phyloP scores from a whole-genome alignment of 1,140 invertebrate species.

The Philopotamus ludificatus region DNA sequence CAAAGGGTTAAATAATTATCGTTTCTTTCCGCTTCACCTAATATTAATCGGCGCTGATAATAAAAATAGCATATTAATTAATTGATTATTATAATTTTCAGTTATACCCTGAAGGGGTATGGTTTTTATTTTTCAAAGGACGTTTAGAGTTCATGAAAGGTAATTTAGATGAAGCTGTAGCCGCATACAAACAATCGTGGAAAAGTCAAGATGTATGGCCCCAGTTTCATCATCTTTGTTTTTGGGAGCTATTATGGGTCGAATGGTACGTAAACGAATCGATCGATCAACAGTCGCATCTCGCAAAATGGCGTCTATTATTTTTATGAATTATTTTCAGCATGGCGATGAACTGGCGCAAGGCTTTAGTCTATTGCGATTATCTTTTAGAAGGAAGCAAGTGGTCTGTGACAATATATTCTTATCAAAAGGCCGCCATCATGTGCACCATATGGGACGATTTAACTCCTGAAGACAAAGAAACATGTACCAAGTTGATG shows the following conservation, averaged over 20 bases:
- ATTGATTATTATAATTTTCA: too few species aligned
- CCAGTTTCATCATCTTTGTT: constrained; percentile 93
- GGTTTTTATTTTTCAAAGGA: constrained; percentile 91
- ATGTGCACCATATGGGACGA: constrained; percentile 69
- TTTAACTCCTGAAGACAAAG: constrained; percentile 54
- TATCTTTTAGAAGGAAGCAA: constrained; percentile 74
- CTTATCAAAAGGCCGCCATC: constrained; percentile 84
- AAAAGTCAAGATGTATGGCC: constrained; percentile 84
- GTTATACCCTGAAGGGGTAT: constrained; percentile 80
- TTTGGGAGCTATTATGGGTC: constrained; percentile 94
- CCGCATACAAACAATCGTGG: constrained; percentile 81
- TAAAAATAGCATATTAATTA: too few species aligned
- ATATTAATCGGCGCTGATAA: too few species aligned
- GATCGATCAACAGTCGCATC: background rate
- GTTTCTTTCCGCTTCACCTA: too few species aligned
- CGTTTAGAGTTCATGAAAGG: constrained; percentile 80
- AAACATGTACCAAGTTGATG: constrained; percentile 48
- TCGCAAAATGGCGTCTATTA: background rate
- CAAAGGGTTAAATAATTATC: too few species aligned
- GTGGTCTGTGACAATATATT: constrained; percentile 90
- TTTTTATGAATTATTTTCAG: constrained; percentile 45
- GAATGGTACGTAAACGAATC: constrained; percentile 59
- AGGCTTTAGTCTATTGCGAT: constrained; percentile 71
- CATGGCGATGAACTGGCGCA: constrained; percentile 66
- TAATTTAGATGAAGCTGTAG: constrained; percentile 71